Conservation (phyloP, 2,888 invertebrate species). For the Euplagia quadripunctaria region DNA sequence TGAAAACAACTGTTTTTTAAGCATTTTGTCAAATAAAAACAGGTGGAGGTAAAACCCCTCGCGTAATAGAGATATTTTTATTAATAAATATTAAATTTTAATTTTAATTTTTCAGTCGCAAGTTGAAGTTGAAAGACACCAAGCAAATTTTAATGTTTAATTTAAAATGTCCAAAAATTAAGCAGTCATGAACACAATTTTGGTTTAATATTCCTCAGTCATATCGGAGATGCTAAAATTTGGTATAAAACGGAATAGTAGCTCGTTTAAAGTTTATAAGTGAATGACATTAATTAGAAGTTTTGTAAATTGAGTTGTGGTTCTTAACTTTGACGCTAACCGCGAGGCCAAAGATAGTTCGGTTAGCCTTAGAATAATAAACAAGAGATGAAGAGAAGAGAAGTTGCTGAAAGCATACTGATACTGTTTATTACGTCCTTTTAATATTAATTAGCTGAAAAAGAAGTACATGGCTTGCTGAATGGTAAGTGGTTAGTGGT, state of each 20-base stretch:
- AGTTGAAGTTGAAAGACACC: neutral
- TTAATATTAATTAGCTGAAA: neutral
- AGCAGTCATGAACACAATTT: constrained; percentile 3
- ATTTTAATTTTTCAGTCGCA: neutral
- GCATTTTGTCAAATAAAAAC: too few relatives aligned
- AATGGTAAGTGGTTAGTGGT: neutral
- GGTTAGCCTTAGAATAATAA: neutral
- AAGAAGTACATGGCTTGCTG: neutral
- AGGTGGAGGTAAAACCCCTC: too few relatives aligned
- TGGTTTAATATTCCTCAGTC: constrained; percentile 6
- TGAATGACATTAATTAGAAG: constrained; percentile 13
- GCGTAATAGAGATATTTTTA: too few relatives aligned
- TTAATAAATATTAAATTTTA: too few relatives aligned
- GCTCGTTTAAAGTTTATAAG: constrained; percentile 9
- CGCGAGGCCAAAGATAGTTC: constrained; percentile 1
- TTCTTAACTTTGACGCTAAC: neutral
- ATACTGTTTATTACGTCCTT: neutral
- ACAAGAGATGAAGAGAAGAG: too few relatives aligned
- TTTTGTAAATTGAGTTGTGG: constrained; percentile 9
- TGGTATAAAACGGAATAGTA: neutral
- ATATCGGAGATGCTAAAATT: constrained; percentile 4
- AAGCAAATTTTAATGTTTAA: neutral
- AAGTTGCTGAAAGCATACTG: neutral
- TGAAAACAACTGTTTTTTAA: too few relatives aligned
- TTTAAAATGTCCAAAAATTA: neutral